Evolutionary conservation across 1,140 invertebrate species (phyloP), one percentile per base, ranked within the genome.

Genomic region (Bilobella aurantiaca): DNA sequence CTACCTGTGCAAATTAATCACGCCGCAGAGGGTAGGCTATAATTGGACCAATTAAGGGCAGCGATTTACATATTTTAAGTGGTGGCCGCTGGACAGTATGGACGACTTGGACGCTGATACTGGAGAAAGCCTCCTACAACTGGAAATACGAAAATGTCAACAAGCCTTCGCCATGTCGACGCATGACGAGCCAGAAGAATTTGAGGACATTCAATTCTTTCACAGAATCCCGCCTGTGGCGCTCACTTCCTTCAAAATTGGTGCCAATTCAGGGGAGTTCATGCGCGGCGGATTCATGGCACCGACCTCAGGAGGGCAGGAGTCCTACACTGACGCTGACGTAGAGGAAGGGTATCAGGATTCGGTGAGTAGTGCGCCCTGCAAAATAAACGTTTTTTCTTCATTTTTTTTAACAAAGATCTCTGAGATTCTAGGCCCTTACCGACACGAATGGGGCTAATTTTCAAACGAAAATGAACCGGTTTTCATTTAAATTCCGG

Each of bases 191-290:
- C 49, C 47, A 30, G 66, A 67, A 12, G 66, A 67, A 42, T 67
- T 56, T 32, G 66, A 53, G n/a, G 66, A 67, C 42, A 67, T 67
- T 12, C 66, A 67, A 64, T 67, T 67, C 46, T 67, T 67, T 42
- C 66, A 67, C 28, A 5, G 49, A 23, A 53, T 53, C 49, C 49
- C 49, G 18, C 34, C 34, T 42, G 34, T 42, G 8, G 34, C 34
- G 8, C 34, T 42, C 18, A 8, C 8, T 8, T 42, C 34, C 8
- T 53, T 53, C 49, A 53, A 53, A 53, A 53, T 53, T 23, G 23
- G 23, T 5, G 12, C 5, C 14, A 53, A 8, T 23, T 23, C 12
- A 14, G 23, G 23, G 12, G 49, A 53, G 8, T 12, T 42, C 18
- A 42, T 42, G 34, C 34, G 18, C 18, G 34, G 34, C 18, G 34